Conservation (phyloP, 2,113 vertebrate species). For the Planiliza haematocheilus region DNA sequence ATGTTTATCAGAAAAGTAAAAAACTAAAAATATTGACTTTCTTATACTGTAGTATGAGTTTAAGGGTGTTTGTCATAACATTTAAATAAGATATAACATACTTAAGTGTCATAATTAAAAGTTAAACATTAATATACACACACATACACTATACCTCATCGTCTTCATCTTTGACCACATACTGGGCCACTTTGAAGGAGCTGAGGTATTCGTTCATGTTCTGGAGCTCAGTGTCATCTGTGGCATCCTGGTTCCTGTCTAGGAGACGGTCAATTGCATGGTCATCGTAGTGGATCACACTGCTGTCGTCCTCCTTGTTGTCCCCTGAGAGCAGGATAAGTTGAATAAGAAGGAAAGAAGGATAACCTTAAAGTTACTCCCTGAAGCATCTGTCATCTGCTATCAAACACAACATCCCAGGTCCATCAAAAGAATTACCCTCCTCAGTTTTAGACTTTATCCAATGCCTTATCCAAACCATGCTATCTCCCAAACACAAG, state of each 20-base stretch:
- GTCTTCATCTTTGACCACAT: slow-evolving; percentile 97
- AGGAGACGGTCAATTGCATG: slow-evolving; percentile 93
- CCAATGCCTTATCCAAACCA: not conserved
- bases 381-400: not conserved
- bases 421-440: no score
- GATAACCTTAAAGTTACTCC: not conserved
- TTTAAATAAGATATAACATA: no score
- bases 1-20: no score
- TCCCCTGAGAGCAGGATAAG: slow-evolving; percentile 81
- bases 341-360: not conserved
- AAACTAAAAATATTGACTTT: no score
- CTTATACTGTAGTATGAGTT: no score
- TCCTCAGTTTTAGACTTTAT: not conserved
- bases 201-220: slow-evolving; percentile 99
- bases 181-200: slow-evolving; percentile 98
- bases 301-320: slow-evolving; percentile 96
- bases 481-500: not conserved
- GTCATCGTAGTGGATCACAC: slow-evolving; percentile 98
- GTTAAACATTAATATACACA: not conserved
- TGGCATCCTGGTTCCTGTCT: slow-evolving; percentile 95
- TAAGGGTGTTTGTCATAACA: no score
- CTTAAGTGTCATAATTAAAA: no score
- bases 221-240: slow-evolving; percentile 95
- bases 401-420: not conserved
- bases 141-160: slow-evolving; percentile 88